Evolutionary conservation across 2,797 vertebrate species (phyloP).

Genomic region (Streptopelia turtur): DNA sequence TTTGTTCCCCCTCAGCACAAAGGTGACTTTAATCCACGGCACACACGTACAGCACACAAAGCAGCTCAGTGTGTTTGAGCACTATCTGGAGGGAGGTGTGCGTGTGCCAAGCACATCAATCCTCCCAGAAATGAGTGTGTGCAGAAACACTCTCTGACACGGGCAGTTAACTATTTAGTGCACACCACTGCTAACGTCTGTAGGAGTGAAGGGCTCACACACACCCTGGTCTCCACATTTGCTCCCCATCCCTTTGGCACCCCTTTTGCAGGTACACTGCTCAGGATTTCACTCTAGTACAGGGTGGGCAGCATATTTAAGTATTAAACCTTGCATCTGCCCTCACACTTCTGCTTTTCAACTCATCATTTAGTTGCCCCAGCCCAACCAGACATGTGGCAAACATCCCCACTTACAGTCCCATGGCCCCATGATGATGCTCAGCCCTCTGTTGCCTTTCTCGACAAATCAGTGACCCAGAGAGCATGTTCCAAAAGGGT

Average conservation of each 20-base stretch:
- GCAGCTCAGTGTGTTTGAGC: background rate
- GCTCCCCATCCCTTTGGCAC: background rate
- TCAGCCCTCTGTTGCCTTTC: background rate
- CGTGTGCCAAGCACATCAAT: conserved; percentile 28
- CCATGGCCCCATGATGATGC: background rate
- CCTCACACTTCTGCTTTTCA: background rate
- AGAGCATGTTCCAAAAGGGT: background rate
- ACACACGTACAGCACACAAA: background rate
- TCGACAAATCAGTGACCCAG: background rate
- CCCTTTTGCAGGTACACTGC: background rate
- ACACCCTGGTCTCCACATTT: accelerated
- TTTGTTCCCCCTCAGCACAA: conserved; percentile 3
- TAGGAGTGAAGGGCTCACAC: background rate
- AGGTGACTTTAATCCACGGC: background rate
- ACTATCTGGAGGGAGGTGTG: background rate
- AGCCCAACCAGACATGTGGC: background rate
- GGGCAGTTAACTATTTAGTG: background rate
- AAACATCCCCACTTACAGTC: background rate
- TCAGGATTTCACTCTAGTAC: background rate
- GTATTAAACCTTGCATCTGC: background rate
- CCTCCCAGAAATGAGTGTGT: background rate
- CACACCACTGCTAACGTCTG: accelerated
- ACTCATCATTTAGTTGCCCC: background rate
- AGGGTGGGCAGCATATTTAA: accelerated
- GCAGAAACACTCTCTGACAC: background rate